phyloP scores from a whole-genome alignment of 2,888 invertebrate genomes.

The Dicyrtoma fusca region DNA sequence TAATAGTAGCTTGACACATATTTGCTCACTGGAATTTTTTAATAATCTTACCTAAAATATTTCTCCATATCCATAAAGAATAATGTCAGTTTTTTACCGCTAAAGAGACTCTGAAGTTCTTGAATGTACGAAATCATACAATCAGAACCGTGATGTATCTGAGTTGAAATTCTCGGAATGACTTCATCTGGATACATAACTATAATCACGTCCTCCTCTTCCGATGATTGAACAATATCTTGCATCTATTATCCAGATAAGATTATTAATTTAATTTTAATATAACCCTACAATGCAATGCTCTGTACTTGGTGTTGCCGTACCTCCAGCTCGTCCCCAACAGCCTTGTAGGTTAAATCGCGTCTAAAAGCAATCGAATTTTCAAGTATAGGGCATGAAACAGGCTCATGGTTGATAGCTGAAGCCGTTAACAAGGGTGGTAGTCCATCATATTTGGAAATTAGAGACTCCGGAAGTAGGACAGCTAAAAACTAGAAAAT shows the following conservation, averaged over 20 bases:
- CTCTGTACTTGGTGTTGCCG: not conserved
- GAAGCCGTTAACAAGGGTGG: not conserved
- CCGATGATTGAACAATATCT: constrained; percentile 35
- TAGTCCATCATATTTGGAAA: constrained; percentile 18
- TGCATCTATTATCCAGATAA: constrained; percentile 28
- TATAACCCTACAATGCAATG: too few relatives aligned
- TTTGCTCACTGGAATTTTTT: too few relatives aligned
- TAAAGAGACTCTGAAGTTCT: constrained; percentile 40
- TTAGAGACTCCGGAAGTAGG: constrained; percentile 17
- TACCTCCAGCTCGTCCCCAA: constrained; percentile 29
- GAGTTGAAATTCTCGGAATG: constrained; percentile 42
- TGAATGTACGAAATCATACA: constrained; percentile 50
- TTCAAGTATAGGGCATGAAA: constrained; percentile 10
- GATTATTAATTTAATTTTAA: too few relatives aligned
- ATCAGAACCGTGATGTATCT: constrained; percentile 26
- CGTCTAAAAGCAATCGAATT: constrained; percentile 29
- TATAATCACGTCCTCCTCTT: constrained; percentile 45
- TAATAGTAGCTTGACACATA: too few relatives aligned
- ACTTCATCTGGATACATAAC: constrained; percentile 40
- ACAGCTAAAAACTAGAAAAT: constrained; percentile 18
- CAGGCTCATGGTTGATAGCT: constrained; percentile 4
- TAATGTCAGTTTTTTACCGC: constrained; percentile 60
- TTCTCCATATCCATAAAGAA: constrained; percentile 61
- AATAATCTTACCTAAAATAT: constrained; percentile 63
- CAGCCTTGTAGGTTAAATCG: constrained; percentile 13